phyloP scores from a whole-genome alignment of 1,140 invertebrate genomes.

The Drosophila guanche region DNA sequence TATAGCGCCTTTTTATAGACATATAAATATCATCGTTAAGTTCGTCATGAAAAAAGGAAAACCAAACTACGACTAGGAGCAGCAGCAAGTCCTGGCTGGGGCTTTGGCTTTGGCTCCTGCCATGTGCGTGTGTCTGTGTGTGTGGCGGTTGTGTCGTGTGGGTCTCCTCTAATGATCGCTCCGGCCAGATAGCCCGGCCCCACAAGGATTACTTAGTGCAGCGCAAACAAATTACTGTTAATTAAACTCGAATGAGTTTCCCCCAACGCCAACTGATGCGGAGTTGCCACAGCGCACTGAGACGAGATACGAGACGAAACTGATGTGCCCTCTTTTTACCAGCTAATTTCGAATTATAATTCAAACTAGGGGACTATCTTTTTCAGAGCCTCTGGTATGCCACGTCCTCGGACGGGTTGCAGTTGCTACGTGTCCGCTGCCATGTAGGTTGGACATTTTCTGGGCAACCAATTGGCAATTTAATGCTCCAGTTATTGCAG shows the following conservation, averaged over 20 bases:
- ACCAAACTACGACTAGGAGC: conserved; percentile 21
- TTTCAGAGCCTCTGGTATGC: too few relatives aligned
- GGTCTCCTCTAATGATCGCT: conserved; percentile 49
- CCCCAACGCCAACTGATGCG: conserved; percentile 16
- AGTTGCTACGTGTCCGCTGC: conserved; percentile 33
- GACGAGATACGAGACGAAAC: conserved; percentile 1
- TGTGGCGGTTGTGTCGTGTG: conserved; percentile 12
- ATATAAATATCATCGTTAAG: conserved; percentile 71
- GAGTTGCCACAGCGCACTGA: conserved; percentile 11
- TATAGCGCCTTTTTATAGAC: conserved; percentile 67
- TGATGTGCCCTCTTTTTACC: not conserved
- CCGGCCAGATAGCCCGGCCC: conserved; percentile 47
- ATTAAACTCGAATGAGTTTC: conserved; percentile 68
- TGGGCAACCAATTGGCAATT: conserved; percentile 6
- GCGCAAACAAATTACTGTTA: conserved; percentile 66
- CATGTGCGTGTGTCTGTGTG: conserved; percentile 21
- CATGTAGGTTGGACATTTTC: conserved; percentile 13
- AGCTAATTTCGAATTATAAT: too few relatives aligned
- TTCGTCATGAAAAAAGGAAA: conserved; percentile 55
- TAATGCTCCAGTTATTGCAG: conserved; percentile 1
- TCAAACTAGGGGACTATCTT: too few relatives aligned
- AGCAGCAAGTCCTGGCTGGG: not conserved
- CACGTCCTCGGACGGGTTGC: conserved; percentile 16
- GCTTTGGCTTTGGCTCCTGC: too few relatives aligned
- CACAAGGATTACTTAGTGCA: conserved; percentile 57